A percentile compares a stretch with the other conserved stretches of the same genome.
phyloP scores from a whole-genome alignment of 2,113 vertebrate species.

The Geothlypis trichas region DNA sequence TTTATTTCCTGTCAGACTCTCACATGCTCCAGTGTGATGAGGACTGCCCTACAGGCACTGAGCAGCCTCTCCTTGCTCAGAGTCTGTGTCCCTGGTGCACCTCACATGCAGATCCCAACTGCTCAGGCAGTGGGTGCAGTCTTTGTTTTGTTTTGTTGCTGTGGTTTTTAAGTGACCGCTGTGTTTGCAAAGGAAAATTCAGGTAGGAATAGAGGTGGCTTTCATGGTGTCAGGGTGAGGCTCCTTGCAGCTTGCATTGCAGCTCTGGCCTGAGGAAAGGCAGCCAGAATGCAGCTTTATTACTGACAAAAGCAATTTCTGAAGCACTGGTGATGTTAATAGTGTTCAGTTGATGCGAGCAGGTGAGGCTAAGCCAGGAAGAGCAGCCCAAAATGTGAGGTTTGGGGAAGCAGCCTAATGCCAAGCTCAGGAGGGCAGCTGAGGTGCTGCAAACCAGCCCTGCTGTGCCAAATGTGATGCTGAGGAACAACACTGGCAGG shows the following conservation, averaged over 20 bases:
- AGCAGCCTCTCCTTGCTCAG: neutral
- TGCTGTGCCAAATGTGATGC: neutral
- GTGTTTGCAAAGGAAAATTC: neutral
- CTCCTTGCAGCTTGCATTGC: neutral
- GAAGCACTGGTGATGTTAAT: neutral
- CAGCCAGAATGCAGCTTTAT: neutral
- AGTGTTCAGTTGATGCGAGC: neutral
- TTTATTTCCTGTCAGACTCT: constrained; percentile 54
- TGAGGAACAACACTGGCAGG: neutral
- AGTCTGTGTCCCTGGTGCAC: neutral
- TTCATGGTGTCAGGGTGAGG: accelerated
- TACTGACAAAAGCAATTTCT: neutral
- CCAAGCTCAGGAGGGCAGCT: neutral
- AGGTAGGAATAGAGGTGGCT: neutral
- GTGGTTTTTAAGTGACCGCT: neutral
- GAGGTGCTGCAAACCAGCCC: neutral
- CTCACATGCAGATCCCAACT: neutral
- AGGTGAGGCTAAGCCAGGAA: neutral
- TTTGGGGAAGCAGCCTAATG: neutral
- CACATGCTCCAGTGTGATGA: neutral
- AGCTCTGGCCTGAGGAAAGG: neutral
- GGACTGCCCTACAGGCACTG: neutral
- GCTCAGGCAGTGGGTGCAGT: neutral
- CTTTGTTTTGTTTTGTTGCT: neutral
- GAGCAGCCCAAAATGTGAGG: neutral